A percentile compares a stretch with the other conserved stretches of the same genome.
Evolutionary conservation across 2,888 invertebrate genomes (phyloP).

Genomic region (Megamerina dolium): DNA sequence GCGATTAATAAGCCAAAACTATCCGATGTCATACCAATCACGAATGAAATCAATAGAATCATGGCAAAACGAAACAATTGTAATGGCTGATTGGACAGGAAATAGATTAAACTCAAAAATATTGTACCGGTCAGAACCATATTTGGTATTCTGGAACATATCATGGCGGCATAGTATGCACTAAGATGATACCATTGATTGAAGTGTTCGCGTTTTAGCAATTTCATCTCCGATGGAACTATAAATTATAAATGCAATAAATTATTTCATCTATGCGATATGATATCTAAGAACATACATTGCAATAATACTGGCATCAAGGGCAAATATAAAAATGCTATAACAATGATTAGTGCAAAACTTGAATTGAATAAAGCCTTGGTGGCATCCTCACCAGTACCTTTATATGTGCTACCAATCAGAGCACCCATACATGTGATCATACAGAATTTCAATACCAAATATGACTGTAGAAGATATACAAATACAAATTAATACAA

Average conservation of each 20-base stretch:
- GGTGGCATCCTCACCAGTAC: slow-evolving; percentile 73
- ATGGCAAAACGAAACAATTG: slow-evolving; percentile 61
- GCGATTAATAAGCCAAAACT: slow-evolving; percentile 71
- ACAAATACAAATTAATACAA: no score
- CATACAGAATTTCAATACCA: slow-evolving; percentile 62
- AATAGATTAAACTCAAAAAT: slow-evolving; percentile 66
- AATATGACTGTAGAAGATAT: slow-evolving; percentile 57
- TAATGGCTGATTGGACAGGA: slow-evolving; percentile 70
- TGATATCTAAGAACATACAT: slow-evolving; percentile 56
- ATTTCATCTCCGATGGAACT: slow-evolving; percentile 74
- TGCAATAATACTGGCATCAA: slow-evolving; percentile 75
- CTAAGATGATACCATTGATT: slow-evolving; percentile 78
- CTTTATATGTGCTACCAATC: slow-evolving; percentile 63
- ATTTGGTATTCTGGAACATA: slow-evolving; percentile 64
- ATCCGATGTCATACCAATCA: slow-evolving; percentile 71
- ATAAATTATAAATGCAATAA: no score
- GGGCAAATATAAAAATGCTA: slow-evolving; percentile 73
- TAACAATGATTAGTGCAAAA: slow-evolving; percentile 72
- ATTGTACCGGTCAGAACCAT: slow-evolving; percentile 64
- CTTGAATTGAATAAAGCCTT: slow-evolving; percentile 80
- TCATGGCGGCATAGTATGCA: slow-evolving; percentile 69
- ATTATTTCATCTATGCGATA: no score
- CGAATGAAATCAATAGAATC: slow-evolving; percentile 64
- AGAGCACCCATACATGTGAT: slow-evolving; percentile 64
- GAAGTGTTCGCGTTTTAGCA: slow-evolving; percentile 73